Evolutionary conservation across 1,140 invertebrate species (phyloP).

Genomic region (Parasteatoda tepidariorum): DNA sequence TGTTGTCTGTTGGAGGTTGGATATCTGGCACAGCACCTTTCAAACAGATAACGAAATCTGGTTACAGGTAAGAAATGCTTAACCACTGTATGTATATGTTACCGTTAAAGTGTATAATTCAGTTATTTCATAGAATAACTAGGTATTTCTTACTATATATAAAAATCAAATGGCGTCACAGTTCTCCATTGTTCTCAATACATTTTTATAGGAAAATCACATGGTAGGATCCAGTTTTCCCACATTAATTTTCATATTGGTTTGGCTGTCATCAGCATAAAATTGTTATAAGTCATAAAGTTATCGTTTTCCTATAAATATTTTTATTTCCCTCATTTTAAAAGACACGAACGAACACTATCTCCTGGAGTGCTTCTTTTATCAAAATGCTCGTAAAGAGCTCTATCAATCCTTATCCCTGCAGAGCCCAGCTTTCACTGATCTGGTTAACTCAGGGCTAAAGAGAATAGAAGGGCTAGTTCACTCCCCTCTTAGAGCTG

Average conservation of each 20-base stretch:
- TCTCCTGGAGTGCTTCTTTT: no score
- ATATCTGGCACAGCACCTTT: slow-evolving; percentile 92
- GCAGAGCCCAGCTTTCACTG: no score
- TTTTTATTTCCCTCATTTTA: no score
- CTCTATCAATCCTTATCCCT: no score
- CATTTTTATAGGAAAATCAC: neutral
- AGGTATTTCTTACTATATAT: neutral
- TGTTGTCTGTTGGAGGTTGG: slow-evolving; percentile 94
- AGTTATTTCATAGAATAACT: neutral
- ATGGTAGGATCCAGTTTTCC: neutral
- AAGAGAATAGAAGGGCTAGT: no score
- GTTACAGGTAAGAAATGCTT: slow-evolving; percentile 60
- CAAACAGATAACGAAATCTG: slow-evolving; percentile 83
- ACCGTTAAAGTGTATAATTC: neutral
- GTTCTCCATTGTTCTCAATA: neutral
- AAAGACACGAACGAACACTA: no score
- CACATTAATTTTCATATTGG: slow-evolving; percentile 9
- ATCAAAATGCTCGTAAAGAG: no score
- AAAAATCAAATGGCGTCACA: neutral
- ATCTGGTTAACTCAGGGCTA: no score
- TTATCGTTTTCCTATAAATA: no score
- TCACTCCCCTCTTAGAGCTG: no score
- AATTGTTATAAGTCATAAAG: no score
- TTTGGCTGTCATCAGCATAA: no score
- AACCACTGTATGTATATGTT: neutral